Evolutionary conservation across 2,888 invertebrate genomes (phyloP), one percentile per base, ranked within the genome.

Genomic region (Callosobruchus maculatus): DNA sequence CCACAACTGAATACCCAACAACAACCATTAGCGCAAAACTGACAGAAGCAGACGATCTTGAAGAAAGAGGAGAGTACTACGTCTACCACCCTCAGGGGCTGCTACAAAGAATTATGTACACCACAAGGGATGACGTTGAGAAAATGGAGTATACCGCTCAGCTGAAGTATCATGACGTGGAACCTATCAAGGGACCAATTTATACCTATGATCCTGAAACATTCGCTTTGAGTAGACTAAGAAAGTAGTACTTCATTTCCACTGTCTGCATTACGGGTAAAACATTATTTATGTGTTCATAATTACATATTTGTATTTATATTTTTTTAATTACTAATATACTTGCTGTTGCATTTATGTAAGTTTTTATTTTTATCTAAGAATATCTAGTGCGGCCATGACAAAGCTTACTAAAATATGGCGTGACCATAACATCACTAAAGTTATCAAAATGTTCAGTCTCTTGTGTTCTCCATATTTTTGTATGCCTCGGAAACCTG

Each of bases 61-160:
- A 74, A 5, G 73, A 77, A 66, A 73, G 72, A 66, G 77, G 76
- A 7, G 89, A 90, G 22, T 92, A 92, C 83, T 92, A 91, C 83
- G 88, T 92, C 7, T 89, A 92, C 66, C 87, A 92, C 74, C 92
- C 92, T 0, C 89, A 88, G 75, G 90, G 91, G 1, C 89, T 90
- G 78, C 87, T 92, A 0, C 92, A 92, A 80, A 88, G 90, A 74
- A 90, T 92, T 21, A 89, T 89, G 78, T 92, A 90, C 85, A 87
- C 89, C 75, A 91, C 92, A 82, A 84, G 85, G 20, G 86, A 88
- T 77, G 87, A 89, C 79, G 78, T 85, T 69, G 86, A 85, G 67
- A 91, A 91, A 73, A 92, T 91, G 92, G 91, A 90, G 31, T 92
- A 91, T 82, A 90, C 90, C 21, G 92, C 92, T 18, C 89, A 89